These are phyloP conservation scores for Myrmecobius fasciatus DNA, from an alignment of 2,113 vertebrate genomes.

Conservation along the genomic window DNA sequence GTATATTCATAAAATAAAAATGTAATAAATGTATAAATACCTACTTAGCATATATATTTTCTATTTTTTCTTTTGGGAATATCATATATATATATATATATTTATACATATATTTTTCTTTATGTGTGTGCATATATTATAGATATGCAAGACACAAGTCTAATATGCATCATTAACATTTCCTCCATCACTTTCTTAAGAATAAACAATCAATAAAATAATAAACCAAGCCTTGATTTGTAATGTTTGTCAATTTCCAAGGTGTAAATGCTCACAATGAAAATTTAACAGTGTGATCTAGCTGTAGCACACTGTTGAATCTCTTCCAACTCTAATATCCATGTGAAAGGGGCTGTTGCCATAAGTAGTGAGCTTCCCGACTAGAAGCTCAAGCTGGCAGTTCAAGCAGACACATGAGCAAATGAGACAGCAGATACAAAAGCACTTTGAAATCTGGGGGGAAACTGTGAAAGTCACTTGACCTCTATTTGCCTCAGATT, in stretches of 20 bases:
- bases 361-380: background rate
- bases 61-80: background rate
- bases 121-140: too few relatives aligned
- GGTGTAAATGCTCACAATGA: background rate
- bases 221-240: background rate
- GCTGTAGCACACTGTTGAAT: background rate
- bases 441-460: background rate
- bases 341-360: background rate
- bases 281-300: background rate
- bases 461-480: background rate
- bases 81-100: too few relatives aligned
- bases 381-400: background rate
- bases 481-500: background rate
- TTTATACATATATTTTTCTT: too few relatives aligned
- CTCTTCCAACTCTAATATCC: background rate
- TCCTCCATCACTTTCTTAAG: background rate
- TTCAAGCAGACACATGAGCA: background rate
- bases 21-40: too few relatives aligned
- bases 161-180: background rate
- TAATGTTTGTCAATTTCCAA: background rate
- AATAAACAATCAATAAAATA: background rate
- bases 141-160: background rate
- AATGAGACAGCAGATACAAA: background rate
- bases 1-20: too few relatives aligned
- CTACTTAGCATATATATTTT: background rate